phyloP scores from a whole-genome alignment of 2,888 invertebrate species.

The Frankliniella fusca region DNA sequence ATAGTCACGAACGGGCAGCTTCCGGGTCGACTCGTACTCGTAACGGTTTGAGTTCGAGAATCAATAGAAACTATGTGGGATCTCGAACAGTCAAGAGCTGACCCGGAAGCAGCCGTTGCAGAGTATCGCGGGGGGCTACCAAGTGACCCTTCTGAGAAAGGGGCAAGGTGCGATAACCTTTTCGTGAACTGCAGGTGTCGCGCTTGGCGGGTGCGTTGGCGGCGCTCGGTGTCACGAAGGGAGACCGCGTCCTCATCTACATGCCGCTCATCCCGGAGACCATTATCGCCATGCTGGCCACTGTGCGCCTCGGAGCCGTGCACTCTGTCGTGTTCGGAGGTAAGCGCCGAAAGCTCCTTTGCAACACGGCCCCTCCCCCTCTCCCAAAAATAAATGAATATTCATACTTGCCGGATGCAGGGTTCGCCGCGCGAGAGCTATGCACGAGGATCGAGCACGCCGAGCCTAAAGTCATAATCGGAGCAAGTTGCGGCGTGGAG shows the following conservation, averaged over 20 bases:
- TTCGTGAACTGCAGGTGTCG: conserved; percentile 56
- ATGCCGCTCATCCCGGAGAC: conserved; percentile 94
- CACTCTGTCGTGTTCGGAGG: conserved; percentile 94
- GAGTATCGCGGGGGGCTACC: too few relatives aligned
- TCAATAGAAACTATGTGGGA: too few relatives aligned
- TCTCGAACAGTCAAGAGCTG: too few relatives aligned
- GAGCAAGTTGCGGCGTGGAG: conserved; percentile 87
- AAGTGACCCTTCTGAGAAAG: too few relatives aligned
- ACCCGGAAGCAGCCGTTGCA: too few relatives aligned
- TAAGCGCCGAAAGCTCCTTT: conserved; percentile 43
- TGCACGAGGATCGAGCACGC: conserved; percentile 82
- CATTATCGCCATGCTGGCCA: conserved; percentile 82
- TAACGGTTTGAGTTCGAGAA: too few relatives aligned
- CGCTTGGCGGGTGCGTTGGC: conserved; percentile 74
- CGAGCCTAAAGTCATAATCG: conserved; percentile 81
- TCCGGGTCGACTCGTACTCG: too few relatives aligned
- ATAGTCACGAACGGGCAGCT: too few relatives aligned
- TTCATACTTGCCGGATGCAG: conserved; percentile 49
- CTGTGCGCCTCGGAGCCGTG: conserved; percentile 81
- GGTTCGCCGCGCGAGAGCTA: conserved; percentile 85
- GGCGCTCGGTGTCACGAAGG: conserved; percentile 71
- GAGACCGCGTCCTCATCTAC: conserved; percentile 84
- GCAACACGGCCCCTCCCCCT: neutral
- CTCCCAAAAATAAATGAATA: too few relatives aligned
- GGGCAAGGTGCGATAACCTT: too few relatives aligned